Evolutionary conservation across 2,888 invertebrate species (phyloP).

Genomic region (Euplexia lucipara): DNA sequence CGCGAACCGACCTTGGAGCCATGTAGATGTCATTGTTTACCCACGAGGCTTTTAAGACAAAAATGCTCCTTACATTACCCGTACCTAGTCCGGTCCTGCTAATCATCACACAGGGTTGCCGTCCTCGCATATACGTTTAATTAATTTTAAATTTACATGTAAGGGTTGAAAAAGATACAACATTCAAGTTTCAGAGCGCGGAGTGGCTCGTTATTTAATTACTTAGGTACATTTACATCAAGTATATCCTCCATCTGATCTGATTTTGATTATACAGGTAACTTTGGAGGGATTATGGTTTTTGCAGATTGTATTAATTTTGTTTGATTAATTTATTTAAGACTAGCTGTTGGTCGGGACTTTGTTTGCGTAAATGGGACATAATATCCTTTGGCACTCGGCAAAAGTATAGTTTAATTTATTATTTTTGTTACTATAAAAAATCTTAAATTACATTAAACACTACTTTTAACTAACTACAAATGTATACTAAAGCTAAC

Average conservation of each 20-base stretch:
- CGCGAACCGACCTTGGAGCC: too few relatives aligned
- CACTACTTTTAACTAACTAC: too few relatives aligned
- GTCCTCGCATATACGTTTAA: conserved; percentile 67
- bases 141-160: conserved; percentile 72
- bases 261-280: conserved; percentile 50
- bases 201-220: conserved; percentile 59
- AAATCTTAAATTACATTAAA: too few relatives aligned
- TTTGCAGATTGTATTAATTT: conserved; percentile 1
- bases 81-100: conserved; percentile 65
- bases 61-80: conserved; percentile 5
- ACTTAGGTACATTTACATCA: conserved; percentile 46
- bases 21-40: too few relatives aligned
- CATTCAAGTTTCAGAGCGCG: conserved; percentile 50
- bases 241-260: conserved; percentile 32
- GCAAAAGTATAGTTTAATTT: too few relatives aligned
- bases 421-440: too few relatives aligned
- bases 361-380: too few relatives aligned
- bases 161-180: conserved; percentile 66
- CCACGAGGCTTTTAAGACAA: too few relatives aligned
- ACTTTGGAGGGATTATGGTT: conserved; percentile 24
- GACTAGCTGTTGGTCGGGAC: too few relatives aligned
- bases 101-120: conserved; percentile 70
- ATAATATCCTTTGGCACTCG: too few relatives aligned
- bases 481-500: too few relatives aligned
- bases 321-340: background rate